Evolutionary conservation across 2,797 vertebrate genomes (phyloP).

Genomic region (Neosilurus hyrtlii): DNA sequence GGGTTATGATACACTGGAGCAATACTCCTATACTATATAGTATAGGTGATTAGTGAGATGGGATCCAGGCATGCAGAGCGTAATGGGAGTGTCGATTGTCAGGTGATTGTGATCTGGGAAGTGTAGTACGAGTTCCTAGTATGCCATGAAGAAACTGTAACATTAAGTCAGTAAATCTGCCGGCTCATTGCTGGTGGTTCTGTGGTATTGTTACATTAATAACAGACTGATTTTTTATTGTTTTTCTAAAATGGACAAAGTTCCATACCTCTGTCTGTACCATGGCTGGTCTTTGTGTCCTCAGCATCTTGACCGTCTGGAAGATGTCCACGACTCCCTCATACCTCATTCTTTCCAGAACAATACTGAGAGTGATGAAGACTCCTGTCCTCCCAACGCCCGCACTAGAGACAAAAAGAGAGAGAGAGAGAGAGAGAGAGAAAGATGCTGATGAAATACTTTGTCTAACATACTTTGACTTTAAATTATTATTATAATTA

Average conservation of each 20-base stretch:
- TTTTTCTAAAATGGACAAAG: not conserved
- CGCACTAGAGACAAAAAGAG: conserved; percentile 74
- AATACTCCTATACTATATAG: too few species aligned
- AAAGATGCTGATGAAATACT: not conserved
- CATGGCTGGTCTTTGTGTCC: conserved; percentile 98
- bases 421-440: not conserved
- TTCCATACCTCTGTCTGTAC: conserved; percentile 95
- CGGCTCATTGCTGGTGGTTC: not conserved
- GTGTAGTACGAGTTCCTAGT: too few species aligned
- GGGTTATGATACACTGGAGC: too few species aligned
- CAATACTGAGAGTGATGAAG: conserved; percentile 99
- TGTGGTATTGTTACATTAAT: not conserved
- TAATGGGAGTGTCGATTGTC: too few species aligned
- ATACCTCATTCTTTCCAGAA: conserved; percentile 83
- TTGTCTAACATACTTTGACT: too few species aligned
- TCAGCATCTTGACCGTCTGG: conserved; percentile 99
- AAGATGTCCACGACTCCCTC: conserved; percentile 99
- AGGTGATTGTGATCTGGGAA: too few species aligned
- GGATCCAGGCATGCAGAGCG: too few species aligned
- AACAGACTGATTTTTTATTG: not conserved
- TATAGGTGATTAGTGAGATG: too few species aligned
- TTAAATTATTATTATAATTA: too few species aligned
- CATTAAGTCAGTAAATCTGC: too few species aligned
- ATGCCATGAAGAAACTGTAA: too few species aligned
- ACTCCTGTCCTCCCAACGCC: conserved; percentile 98